Evolutionary conservation across 1,140 invertebrate species (phyloP).

Genomic region (Heliconius eleuchia): DNA sequence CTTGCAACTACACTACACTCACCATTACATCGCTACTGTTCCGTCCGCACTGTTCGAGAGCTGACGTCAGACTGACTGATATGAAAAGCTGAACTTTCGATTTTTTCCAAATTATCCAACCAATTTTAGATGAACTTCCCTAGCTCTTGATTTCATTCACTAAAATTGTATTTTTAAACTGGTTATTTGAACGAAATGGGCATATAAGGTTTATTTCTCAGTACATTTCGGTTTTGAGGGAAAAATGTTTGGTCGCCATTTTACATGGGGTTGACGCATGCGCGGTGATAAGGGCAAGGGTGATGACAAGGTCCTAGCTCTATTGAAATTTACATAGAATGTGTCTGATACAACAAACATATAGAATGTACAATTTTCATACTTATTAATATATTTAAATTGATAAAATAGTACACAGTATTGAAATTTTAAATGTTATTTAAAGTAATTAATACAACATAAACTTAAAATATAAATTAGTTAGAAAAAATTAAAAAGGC

Average conservation of each 20-base stretch:
- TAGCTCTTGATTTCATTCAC: neutral
- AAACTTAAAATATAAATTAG: too few relatives aligned
- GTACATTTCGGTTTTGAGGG: neutral
- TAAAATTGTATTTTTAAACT: slow-evolving; percentile 2
- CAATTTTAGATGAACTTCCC: slow-evolving; percentile 47
- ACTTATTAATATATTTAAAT: too few relatives aligned
- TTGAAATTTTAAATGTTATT: too few relatives aligned
- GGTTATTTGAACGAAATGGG: neutral
- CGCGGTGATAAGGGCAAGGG: slow-evolving; percentile 64
- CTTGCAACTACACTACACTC: slow-evolving; percentile 52
- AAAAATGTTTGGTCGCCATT: slow-evolving; percentile 51
- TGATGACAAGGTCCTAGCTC: slow-evolving; percentile 46
- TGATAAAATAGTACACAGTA: too few relatives aligned
- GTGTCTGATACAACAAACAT: neutral
- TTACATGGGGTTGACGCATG: slow-evolving; percentile 57
- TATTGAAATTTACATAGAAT: slow-evolving; percentile 31
- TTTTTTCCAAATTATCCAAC: slow-evolving; percentile 73
- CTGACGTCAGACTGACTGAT: slow-evolving; percentile 71
- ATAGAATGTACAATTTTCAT: neutral
- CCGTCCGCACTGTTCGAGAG: slow-evolving; percentile 55
- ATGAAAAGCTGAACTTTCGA: slow-evolving; percentile 60
- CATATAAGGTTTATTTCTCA: slow-evolving; percentile 1
- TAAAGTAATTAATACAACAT: too few relatives aligned
- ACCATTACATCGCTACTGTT: slow-evolving; percentile 70
- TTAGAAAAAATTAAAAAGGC: too few relatives aligned